Percentiles rank a stretch among this genome's conserved stretches.
Conservation (phyloP, 1,140 invertebrate species). For the Eulimnadia texana region DNA sequence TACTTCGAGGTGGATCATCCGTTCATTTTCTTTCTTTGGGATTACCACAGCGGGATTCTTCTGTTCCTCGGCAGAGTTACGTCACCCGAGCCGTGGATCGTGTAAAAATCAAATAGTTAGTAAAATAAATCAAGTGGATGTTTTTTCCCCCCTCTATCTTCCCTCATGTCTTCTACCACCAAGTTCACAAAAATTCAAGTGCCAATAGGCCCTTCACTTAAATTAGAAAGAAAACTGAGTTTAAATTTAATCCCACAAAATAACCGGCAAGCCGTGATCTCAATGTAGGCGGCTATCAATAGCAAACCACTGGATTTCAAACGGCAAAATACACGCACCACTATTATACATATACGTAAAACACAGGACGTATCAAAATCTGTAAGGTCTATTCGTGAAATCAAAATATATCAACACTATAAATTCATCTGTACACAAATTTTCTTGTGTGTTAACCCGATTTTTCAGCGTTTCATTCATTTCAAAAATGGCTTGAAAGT, state of each 20-base stretch:
- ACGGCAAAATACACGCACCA: background rate
- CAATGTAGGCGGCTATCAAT: background rate
- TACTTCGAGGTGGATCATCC: constrained; percentile 32
- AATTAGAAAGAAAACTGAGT: too few relatives aligned
- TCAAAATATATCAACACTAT: too few relatives aligned
- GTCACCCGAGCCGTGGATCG: constrained; percentile 21
- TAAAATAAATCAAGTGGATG: background rate
- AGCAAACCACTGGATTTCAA: too few relatives aligned
- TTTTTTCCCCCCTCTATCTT: background rate
- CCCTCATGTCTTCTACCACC: background rate
- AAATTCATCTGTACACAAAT: too few relatives aligned
- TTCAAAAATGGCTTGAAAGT: too few relatives aligned
- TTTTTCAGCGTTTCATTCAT: too few relatives aligned
- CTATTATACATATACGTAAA: background rate
- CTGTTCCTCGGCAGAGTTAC: constrained; percentile 29
- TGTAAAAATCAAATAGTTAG: background rate
- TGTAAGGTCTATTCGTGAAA: too few relatives aligned
- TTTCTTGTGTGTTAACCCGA: too few relatives aligned
- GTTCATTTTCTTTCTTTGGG: constrained; percentile 32
- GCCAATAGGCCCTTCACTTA: too few relatives aligned
- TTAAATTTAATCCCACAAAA: background rate
- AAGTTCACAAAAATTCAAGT: background rate
- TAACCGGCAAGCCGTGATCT: background rate
- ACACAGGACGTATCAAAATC: background rate
- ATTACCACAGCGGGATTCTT: constrained; percentile 28